Evolutionary conservation across 1,140 invertebrate species (phyloP).

Genomic region (Drosophila pachea): DNA sequence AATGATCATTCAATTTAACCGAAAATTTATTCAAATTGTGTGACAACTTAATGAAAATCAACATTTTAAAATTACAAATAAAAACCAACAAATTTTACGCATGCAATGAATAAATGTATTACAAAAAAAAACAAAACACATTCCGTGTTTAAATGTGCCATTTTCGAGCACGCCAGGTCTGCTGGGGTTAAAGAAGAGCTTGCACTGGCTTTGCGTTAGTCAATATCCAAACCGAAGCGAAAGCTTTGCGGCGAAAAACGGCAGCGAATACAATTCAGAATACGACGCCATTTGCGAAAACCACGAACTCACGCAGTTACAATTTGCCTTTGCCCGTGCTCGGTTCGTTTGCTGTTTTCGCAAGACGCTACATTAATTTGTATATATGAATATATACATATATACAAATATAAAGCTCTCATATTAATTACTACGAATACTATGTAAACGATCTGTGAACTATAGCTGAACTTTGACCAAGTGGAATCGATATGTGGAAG

Average conservation of each 20-base stretch:
- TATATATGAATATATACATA: too few species aligned
- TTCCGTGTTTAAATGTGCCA: not conserved
- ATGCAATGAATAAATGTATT: constrained; percentile 76
- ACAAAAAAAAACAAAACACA: constrained; percentile 48
- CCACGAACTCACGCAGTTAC: constrained; percentile 5
- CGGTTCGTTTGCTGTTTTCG: constrained; percentile 4
- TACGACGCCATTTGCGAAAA: not conserved
- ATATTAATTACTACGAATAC: not conserved
- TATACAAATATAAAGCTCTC: too few species aligned
- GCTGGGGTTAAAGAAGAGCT: constrained; percentile 1
- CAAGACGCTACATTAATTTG: too few species aligned
- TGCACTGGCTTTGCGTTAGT: not conserved
- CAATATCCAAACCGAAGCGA: constrained; percentile 4
- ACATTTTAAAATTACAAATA: constrained; percentile 70
- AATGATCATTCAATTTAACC: constrained; percentile 33
- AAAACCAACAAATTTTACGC: constrained; percentile 64
- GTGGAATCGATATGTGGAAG: constrained; percentile 35
- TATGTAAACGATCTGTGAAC: not conserved
- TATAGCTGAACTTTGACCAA: not conserved
- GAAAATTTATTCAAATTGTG: constrained; percentile 19
- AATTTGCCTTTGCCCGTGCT: not conserved
- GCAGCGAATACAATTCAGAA: not conserved
- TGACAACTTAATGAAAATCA: constrained; percentile 49
- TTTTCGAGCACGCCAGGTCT: not conserved
- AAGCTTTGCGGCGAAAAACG: constrained; percentile 16